These are phyloP conservation scores for Dexiosoma caninum DNA, from an alignment of 2,888 invertebrate species.

Conservation along the genomic window DNA sequence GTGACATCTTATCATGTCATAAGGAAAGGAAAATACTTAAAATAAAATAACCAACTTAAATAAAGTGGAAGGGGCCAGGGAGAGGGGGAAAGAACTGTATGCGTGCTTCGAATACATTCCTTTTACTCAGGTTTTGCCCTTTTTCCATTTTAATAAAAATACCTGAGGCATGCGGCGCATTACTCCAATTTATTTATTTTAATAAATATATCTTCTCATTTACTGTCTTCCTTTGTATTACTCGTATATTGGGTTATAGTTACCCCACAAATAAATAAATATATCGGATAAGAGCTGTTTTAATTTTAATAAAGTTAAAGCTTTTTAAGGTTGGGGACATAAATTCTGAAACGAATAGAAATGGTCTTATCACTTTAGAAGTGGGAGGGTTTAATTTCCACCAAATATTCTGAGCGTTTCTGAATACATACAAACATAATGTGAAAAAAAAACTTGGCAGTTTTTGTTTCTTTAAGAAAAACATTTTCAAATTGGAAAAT, in stretches of 20 bases:
- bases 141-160: conserved; percentile 6
- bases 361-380: too few relatives aligned
- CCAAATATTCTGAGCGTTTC: too few relatives aligned
- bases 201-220: conserved; percentile 7
- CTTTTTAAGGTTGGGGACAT: too few relatives aligned
- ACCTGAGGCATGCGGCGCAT: conserved; percentile 52
- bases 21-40: neutral
- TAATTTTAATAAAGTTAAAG: neutral
- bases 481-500: too few relatives aligned
- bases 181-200: conserved; percentile 54
- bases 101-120: neutral
- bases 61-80: too few relatives aligned
- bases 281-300: neutral
- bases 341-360: too few relatives aligned
- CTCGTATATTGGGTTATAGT: neutral
- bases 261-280: neutral
- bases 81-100: neutral
- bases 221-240: neutral
- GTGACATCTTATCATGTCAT: conserved; percentile 60
- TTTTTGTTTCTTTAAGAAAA: too few relatives aligned
- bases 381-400: too few relatives aligned
- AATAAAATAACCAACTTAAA: neutral
- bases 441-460: too few relatives aligned
- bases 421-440: too few relatives aligned
- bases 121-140: neutral